Percentiles rank a stretch among this genome's conserved stretches.
These are phyloP conservation scores for Naso thynnoides DNA, from an alignment of 2,797 vertebrate genomes.

Conservation along the genomic window DNA sequence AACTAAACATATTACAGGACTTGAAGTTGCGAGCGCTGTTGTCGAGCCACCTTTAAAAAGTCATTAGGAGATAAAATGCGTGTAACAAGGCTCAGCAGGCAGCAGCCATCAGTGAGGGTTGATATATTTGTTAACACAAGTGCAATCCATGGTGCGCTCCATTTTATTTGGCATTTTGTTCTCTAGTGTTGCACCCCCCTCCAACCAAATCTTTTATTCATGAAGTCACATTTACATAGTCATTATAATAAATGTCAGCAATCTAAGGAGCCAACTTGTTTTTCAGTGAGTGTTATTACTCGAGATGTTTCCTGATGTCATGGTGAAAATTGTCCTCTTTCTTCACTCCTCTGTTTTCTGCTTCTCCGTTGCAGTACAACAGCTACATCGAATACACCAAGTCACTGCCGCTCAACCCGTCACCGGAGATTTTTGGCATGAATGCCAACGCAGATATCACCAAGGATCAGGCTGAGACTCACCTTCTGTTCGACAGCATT, in stretches of 20 bases:
- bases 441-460: constrained; percentile 91
- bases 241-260: constrained; percentile 88
- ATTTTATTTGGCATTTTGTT: constrained; percentile 86
- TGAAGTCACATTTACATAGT: constrained; percentile 86
- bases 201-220: constrained; percentile 85
- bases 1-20: constrained; percentile 37
- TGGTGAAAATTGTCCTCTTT: constrained; percentile 47
- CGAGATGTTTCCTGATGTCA: constrained; percentile 67
- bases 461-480: constrained; percentile 91
- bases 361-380: constrained; percentile 79
- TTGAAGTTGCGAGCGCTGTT: constrained; percentile 36
- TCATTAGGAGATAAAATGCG: constrained; percentile 79
- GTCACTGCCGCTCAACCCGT: constrained; percentile 87
- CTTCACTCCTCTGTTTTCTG: constrained; percentile 28
- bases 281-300: constrained; percentile 79
- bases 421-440: constrained; percentile 91
- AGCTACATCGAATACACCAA: constrained; percentile 90
- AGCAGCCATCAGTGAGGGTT: constrained; percentile 69
- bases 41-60: constrained; percentile 74
- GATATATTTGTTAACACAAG: constrained; percentile 83
- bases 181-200: constrained; percentile 54
- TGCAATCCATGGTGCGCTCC: constrained; percentile 76
- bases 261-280: constrained; percentile 81
- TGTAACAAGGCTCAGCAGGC: constrained; percentile 79
- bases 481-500: constrained; percentile 90